A percentile compares a stretch with the other conserved stretches of the same genome.
phyloP scores from a whole-genome alignment of 2,113 vertebrate species.

The Emydura subglobosa region DNA sequence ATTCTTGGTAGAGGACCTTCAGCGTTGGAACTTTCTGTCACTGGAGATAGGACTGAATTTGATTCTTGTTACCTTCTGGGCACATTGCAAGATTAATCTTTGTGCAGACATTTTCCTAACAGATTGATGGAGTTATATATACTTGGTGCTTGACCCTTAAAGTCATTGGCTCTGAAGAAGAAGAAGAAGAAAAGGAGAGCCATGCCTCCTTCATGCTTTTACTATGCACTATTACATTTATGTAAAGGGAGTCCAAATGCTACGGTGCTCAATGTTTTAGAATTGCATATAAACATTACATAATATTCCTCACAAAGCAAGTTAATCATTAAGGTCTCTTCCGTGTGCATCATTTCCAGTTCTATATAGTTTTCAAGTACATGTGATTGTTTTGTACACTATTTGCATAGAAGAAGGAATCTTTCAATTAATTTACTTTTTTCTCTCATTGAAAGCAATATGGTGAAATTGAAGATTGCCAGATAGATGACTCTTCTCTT shows the following conservation, averaged over 20 bases:
- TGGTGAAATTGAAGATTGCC: slow-evolving; percentile 97
- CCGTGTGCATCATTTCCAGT: not conserved
- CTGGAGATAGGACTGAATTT: not conserved
- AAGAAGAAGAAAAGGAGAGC: not conserved
- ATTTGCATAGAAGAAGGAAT: not conserved
- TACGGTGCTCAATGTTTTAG: fast-evolving
- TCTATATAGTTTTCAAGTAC: not conserved
- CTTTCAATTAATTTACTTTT: slow-evolving; percentile 48
- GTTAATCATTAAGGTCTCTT: not conserved
- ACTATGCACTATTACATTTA: not conserved
- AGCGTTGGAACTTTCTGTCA: not conserved
- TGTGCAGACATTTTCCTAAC: not conserved
- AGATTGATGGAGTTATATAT: not conserved
- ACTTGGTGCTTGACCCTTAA: not conserved
- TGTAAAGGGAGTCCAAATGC: not conserved
- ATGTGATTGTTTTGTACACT: not conserved
- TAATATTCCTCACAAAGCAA: not conserved
- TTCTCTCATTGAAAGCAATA: slow-evolving; percentile 89
- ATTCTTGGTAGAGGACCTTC: not conserved
- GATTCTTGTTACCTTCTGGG: not conserved
- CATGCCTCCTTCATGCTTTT: not conserved
- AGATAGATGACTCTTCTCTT: slow-evolving; percentile 90
- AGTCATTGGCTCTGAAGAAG: not conserved
- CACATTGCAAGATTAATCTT: not conserved
- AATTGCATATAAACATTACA: not conserved